phyloP scores from a whole-genome alignment of 2,888 invertebrate species.

The Thyatira batis region DNA sequence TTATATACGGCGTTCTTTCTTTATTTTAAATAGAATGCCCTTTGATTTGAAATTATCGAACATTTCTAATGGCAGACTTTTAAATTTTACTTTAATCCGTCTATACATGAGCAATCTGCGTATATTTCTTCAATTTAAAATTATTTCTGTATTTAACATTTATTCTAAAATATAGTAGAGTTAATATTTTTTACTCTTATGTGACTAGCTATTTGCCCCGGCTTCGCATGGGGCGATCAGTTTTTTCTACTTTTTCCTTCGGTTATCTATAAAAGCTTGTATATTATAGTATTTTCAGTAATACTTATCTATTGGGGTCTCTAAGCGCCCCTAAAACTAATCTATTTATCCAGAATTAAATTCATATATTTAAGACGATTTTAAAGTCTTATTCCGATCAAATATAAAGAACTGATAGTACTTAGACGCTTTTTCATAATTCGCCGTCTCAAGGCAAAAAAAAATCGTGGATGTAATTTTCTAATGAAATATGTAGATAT shows the following conservation, averaged over 20 bases:
- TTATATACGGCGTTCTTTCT: too few species aligned
- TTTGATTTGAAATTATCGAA: background rate
- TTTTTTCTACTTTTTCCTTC: too few species aligned
- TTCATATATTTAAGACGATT: background rate
- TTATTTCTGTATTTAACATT: background rate
- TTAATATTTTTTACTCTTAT: background rate
- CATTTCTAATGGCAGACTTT: background rate
- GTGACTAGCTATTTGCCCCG: too few species aligned
- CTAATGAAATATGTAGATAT: background rate
- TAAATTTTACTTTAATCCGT: background rate
- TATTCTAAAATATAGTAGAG: background rate
- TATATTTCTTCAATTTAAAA: background rate
- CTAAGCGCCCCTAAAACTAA: background rate
- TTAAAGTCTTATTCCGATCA: background rate
- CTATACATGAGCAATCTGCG: background rate
- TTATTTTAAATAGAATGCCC: background rate
- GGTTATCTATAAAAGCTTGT: too few species aligned
- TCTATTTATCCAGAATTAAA: too few species aligned
- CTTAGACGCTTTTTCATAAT: background rate
- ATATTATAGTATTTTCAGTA: too few species aligned
- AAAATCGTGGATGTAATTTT: background rate
- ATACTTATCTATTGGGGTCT: background rate
- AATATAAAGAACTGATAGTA: background rate
- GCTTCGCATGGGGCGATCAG: too few species aligned
- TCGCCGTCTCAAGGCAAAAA: background rate